These are phyloP conservation scores for Calliphora vicina DNA, from an alignment of 1,140 invertebrate genomes.

Conservation along the genomic window DNA sequence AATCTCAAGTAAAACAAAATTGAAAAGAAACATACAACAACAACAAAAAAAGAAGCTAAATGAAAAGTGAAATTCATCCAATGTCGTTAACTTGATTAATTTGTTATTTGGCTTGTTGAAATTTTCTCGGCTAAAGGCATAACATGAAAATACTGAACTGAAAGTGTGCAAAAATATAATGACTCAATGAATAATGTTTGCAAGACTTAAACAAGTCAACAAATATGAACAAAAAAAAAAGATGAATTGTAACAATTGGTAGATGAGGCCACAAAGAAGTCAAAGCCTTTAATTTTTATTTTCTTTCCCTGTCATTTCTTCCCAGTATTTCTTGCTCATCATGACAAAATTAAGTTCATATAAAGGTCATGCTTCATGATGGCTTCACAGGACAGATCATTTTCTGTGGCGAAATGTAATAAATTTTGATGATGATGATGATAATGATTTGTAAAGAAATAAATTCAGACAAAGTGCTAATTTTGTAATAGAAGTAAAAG, in stretches of 20 bases:
- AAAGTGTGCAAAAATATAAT: not conserved
- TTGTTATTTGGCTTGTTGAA: slow-evolving; percentile 16
- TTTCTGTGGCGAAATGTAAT: too few relatives aligned
- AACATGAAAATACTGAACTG: not conserved
- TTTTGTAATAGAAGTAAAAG: too few relatives aligned
- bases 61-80: slow-evolving; percentile 13
- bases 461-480: too few relatives aligned
- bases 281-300: not conserved
- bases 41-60: not conserved
- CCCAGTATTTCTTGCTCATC: too few relatives aligned
- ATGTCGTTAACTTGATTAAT: slow-evolving; percentile 16
- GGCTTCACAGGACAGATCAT: too few relatives aligned
- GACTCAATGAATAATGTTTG: not conserved
- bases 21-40: not conserved
- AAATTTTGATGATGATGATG: too few relatives aligned
- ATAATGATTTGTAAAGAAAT: too few relatives aligned
- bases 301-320: not conserved
- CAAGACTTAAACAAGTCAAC: not conserved
- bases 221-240: too few relatives aligned
- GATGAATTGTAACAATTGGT: too few relatives aligned
- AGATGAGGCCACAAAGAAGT: not conserved
- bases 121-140: not conserved
- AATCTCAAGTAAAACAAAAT: not conserved
- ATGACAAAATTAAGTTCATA: too few relatives aligned
- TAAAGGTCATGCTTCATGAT: too few relatives aligned